Evolutionary conservation across 2,113 vertebrate species (phyloP).

Genomic region (Calidris pugnax): DNA sequence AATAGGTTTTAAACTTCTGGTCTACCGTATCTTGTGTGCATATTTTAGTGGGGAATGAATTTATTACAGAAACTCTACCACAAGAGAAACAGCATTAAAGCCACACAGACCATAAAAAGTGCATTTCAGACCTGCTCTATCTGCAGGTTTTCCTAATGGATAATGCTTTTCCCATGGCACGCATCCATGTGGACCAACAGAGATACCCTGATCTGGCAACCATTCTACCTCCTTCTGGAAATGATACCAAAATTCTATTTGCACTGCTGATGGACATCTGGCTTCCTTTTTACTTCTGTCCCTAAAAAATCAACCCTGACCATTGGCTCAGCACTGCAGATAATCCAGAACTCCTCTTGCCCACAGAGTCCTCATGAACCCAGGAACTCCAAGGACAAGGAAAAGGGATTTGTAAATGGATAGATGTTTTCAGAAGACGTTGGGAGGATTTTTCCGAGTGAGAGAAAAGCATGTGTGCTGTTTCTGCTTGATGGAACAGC

Average conservation of each 20-base stretch:
- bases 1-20: not conserved
- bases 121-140: not conserved
- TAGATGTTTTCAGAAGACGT: not conserved
- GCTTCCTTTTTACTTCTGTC: not conserved
- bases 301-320: not conserved
- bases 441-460: not conserved
- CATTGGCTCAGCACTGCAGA: not conserved
- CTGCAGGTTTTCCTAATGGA: not conserved
- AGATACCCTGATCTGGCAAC: not conserved
- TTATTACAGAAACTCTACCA: not conserved
- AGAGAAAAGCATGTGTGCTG: not conserved
- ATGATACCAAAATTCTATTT: not conserved
- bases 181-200: not conserved
- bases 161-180: not conserved
- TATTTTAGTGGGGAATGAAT: not conserved
- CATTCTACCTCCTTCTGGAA: not conserved
- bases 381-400: not conserved
- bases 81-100: not conserved
- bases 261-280: not conserved
- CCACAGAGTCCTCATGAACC: not conserved
- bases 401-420: not conserved
- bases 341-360: not conserved
- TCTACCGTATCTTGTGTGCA: rapidly evolving
- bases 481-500: not conserved
- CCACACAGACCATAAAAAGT: not conserved